Percentiles rank a stretch among this genome's conserved stretches.
These are phyloP conservation scores for Creontiades dilutus DNA, from an alignment of 2,888 invertebrate genomes.

Conservation along the genomic window DNA sequence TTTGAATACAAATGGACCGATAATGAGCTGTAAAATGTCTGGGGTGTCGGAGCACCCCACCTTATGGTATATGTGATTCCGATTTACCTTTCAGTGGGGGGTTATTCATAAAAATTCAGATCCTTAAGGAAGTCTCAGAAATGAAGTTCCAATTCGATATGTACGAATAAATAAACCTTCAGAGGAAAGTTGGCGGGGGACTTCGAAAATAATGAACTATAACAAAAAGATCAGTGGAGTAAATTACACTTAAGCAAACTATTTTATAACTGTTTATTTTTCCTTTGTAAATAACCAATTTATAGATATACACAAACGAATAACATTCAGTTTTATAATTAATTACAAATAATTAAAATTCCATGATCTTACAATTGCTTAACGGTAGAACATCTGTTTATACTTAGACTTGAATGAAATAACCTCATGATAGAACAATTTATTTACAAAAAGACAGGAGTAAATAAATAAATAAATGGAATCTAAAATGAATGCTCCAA, in stretches of 20 bases:
- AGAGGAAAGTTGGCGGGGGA: too few relatives aligned
- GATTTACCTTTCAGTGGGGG: too few relatives aligned
- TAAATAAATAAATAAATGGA: background rate
- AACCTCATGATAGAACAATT: background rate
- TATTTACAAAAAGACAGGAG: background rate
- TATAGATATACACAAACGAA: constrained; percentile 61
- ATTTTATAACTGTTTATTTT: constrained; percentile 48
- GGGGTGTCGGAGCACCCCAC: too few relatives aligned
- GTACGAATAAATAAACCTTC: too few relatives aligned
- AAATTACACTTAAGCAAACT: background rate
- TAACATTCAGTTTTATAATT: constrained; percentile 61
- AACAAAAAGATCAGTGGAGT: background rate
- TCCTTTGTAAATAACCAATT: constrained; percentile 60
- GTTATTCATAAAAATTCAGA: too few relatives aligned
- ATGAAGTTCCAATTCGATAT: too few relatives aligned
- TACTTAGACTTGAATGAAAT: background rate
- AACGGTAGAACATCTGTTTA: constrained; percentile 39
- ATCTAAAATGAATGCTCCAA: background rate
- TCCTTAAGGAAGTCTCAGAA: too few relatives aligned
- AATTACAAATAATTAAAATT: constrained; percentile 59
- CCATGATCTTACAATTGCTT: constrained; percentile 18
- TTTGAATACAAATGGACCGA: too few relatives aligned
- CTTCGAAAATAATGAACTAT: too few relatives aligned
- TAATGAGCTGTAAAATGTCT: too few relatives aligned
- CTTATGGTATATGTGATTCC: too few relatives aligned